phyloP scores from a whole-genome alignment of 2,888 invertebrate genomes.

The Lamellibrachia columna region DNA sequence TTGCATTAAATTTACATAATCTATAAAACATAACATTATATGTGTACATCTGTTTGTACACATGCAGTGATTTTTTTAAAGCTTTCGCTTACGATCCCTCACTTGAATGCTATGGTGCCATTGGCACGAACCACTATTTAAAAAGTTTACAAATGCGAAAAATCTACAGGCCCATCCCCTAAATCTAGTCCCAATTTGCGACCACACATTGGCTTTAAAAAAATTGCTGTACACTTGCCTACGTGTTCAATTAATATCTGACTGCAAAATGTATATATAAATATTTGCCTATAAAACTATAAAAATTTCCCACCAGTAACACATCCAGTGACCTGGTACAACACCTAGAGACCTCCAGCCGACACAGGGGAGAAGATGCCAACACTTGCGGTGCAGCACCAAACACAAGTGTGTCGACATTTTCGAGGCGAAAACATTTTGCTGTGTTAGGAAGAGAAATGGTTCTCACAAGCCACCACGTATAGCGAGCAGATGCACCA shows the following conservation, averaged over 20 bases:
- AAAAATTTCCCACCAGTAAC: not conserved
- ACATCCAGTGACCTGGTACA: not conserved
- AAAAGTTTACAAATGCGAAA: too few species aligned
- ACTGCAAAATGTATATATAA: not conserved
- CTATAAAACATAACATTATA: not conserved
- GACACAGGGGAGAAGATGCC: not conserved
- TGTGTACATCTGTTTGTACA: not conserved
- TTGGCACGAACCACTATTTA: too few species aligned
- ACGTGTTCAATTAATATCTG: not conserved
- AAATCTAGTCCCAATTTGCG: too few species aligned
- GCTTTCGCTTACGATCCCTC: too few species aligned
- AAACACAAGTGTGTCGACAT: not conserved
- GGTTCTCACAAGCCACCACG: not conserved
- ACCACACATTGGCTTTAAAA: too few species aligned
- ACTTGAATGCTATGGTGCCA: too few species aligned
- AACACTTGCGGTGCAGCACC: not conserved
- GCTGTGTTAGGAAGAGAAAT: constrained; percentile 6
- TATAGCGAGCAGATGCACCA: not conserved
- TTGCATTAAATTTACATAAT: not conserved
- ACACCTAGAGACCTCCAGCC: not conserved
- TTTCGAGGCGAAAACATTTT: constrained; percentile 16
- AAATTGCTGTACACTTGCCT: not conserved
- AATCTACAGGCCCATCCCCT: too few species aligned
- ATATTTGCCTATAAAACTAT: not conserved
- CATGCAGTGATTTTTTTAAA: not conserved